These are phyloP conservation scores for Drosophila subobscura DNA, from an alignment of 1,140 invertebrate species.

Conservation along the genomic window DNA sequence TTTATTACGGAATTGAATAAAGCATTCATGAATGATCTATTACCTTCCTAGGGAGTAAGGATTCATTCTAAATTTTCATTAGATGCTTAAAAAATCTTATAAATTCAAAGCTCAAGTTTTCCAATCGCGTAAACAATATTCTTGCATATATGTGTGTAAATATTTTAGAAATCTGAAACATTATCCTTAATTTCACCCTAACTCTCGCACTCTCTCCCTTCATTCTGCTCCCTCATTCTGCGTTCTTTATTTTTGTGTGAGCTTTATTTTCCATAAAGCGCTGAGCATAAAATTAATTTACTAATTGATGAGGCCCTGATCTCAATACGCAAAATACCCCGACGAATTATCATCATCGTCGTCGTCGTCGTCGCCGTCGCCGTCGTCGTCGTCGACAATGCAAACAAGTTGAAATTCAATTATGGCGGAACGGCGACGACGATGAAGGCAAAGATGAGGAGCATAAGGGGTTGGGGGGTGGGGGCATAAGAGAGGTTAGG, in stretches of 20 bases:
- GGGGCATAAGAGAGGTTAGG: neutral
- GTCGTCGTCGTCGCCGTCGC: too few species aligned
- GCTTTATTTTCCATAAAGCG: conserved; percentile 64
- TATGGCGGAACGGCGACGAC: conserved; percentile 57
- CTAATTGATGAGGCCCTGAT: conserved; percentile 84
- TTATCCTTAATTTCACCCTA: too few species aligned
- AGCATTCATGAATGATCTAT: too few species aligned
- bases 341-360: conserved; percentile 78
- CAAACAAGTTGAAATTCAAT: conserved; percentile 83
- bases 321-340: conserved; percentile 83
- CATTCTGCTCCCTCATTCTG: neutral
- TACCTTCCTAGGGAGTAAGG: too few species aligned
- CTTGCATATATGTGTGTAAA: too few species aligned
- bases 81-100: too few species aligned
- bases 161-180: too few species aligned
- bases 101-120: too few species aligned
- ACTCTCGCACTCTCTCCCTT: conserved; percentile 4
- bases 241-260: neutral
- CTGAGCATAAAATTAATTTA: conserved; percentile 83
- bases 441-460: conserved; percentile 27
- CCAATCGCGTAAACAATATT: too few species aligned
- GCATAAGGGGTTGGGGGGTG: neutral
- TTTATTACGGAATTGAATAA: neutral
- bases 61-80: too few species aligned
- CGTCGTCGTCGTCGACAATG: conserved; percentile 77